Base-by-base conservation (phyloP, 2,888 invertebrate genomes). In the Synanthedon andrenaeformis region DNA sequence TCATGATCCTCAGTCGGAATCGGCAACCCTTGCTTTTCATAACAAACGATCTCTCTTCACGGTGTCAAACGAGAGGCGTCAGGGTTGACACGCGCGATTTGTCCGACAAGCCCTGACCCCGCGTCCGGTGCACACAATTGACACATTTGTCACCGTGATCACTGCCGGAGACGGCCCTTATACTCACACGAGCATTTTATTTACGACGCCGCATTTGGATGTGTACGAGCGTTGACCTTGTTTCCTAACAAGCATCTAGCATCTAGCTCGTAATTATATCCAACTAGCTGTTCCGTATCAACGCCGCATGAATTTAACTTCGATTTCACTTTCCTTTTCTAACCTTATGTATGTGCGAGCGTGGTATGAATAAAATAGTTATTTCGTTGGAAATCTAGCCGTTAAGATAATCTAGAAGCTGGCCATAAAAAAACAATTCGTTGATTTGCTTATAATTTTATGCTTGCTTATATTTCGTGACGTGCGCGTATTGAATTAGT, bases 91-190 rank as follows among this genome's bases (percentile, higher is more conserved):
- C 67, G 59, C 66, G 60, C 72, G 67, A 76, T 79, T 73, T 74
- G 72, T 76, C 71, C 64, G 59, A 62, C 59, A 67, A 59, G 58
- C 60, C 61, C 64, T 68, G 71, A 69, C 72, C 73, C 63, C 55
- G 57, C 72, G 68, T 76, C 77, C 78, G 76, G 69, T 63, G 66
- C 59, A 61, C 58, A 65, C 75, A 74, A 82, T 81, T 79, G 81
- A 74, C 76, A 70, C 74, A 80, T 82, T 79, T 79, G 77, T 83
- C 81, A 80, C 62, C 62, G 17, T 57, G 61, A 66, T 63, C 61
- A 66, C 60, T 62, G 57, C 62, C 65, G 59, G 62, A 63, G 62
- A 63, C 58, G 62, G 56, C 58, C 60, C 35, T 35, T 35, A 35
- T 62, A 55, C 57, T 54, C 56, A 55, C 56, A 56, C 56, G 52